Conservation (phyloP, 2,113 vertebrate genomes). For the Australoheros scitulus region DNA sequence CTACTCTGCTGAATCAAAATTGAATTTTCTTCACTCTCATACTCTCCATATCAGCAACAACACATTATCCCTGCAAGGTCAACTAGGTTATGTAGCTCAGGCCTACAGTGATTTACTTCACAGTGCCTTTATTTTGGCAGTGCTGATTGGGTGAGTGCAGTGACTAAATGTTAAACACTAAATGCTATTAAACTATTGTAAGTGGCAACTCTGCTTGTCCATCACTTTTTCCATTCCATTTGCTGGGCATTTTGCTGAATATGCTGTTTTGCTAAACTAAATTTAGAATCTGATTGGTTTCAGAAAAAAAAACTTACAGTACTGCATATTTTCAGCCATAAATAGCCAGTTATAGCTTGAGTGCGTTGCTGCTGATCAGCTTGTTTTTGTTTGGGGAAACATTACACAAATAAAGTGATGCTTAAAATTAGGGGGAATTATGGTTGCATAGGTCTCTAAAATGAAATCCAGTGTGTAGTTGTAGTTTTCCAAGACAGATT, state of each 20-base stretch:
- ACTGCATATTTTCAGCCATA: conserved; percentile 22
- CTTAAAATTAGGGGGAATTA: not conserved
- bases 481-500: not conserved
- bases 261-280: conserved; percentile 50
- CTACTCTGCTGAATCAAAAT: conserved; percentile 73
- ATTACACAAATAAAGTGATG: not conserved
- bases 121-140: conserved; percentile 56
- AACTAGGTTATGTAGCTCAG: conserved; percentile 53
- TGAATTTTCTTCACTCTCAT: conserved; percentile 69
- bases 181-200: conserved; percentile 61
- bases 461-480: not conserved
- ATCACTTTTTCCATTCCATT: conserved; percentile 57
- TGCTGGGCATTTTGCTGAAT: conserved; percentile 60
- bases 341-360: conserved; percentile 20
- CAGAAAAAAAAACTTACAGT: conserved; percentile 15
- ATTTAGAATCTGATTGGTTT: conserved; percentile 50
- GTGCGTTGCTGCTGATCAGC: not conserved
- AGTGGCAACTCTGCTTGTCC: conserved; percentile 55
- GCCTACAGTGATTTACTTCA: conserved; percentile 55
- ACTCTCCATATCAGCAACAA: conserved; percentile 70
- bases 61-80: conserved; percentile 75
- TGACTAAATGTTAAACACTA: conserved; percentile 61
- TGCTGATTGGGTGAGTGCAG: conserved; percentile 48
- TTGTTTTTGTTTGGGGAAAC: not conserved
- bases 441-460: not conserved